Conservation (phyloP, 2,113 vertebrate species). For the Eclectus roratus region DNA sequence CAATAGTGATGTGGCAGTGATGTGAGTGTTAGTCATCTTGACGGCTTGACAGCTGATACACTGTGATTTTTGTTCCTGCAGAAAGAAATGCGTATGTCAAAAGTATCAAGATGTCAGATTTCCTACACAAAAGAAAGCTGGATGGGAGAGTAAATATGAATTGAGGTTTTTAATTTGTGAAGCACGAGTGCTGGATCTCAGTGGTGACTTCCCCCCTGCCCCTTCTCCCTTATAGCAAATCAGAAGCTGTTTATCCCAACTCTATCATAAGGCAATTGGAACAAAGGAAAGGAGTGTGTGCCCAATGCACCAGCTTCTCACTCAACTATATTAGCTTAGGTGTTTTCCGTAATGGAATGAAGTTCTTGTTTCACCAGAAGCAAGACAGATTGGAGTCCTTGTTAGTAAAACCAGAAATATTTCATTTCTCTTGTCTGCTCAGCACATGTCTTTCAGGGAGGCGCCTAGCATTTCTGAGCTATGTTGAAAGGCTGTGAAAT, state of each 20-base stretch:
- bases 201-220: too few species aligned
- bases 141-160: background rate
- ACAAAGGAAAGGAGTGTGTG: background rate
- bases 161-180: background rate
- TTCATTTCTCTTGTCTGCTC: background rate
- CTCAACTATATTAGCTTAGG: background rate
- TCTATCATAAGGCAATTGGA: background rate
- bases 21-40: background rate
- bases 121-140: background rate
- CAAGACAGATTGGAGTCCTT: background rate
- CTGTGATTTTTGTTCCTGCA: background rate
- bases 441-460: background rate
- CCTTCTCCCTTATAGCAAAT: background rate
- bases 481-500: background rate
- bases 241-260: background rate
- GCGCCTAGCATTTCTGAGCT: background rate
- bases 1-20: background rate
- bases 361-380: background rate
- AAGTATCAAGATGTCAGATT: background rate
- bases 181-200: background rate
- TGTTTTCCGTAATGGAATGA: background rate
- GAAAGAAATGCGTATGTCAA: background rate
- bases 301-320: background rate
- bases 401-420: background rate
- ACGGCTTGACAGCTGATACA: background rate